Evolutionary conservation across 2,113 vertebrate genomes (phyloP).

Genomic region (Siniperca chuatsi): DNA sequence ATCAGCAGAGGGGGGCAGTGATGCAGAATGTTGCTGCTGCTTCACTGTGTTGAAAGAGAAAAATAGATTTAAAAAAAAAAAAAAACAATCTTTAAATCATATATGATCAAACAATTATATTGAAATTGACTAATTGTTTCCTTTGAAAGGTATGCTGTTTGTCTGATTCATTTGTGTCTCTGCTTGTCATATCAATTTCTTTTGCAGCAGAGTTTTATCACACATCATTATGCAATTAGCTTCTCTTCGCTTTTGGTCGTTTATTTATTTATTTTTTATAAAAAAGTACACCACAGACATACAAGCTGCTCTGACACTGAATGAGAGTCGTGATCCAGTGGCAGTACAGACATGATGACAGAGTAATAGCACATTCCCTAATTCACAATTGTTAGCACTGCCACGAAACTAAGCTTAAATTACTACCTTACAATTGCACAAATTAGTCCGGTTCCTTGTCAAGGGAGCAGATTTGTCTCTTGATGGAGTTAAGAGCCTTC

Average conservation of each 20-base stretch:
- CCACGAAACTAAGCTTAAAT: slow-evolving; percentile 2
- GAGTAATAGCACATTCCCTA: background rate
- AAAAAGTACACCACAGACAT: background rate
- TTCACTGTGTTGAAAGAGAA: background rate
- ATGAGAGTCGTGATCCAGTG: background rate
- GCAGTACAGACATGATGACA: background rate
- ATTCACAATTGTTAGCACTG: slow-evolving; percentile 10
- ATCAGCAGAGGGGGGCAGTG: background rate
- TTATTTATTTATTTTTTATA: too few relatives aligned
- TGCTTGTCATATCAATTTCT: background rate
- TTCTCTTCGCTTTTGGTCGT: background rate
- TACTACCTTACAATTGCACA: slow-evolving; percentile 1
- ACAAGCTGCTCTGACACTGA: background rate
- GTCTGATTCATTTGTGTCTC: background rate
- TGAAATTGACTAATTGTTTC: too few relatives aligned
- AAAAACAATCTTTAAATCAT: background rate
- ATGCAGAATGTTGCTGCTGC: too few relatives aligned
- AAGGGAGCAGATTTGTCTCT: background rate
- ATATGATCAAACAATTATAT: too few relatives aligned
- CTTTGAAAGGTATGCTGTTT: too few relatives aligned
- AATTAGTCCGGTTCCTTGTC: background rate
- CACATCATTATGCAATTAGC: background rate
- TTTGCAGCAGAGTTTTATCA: background rate
- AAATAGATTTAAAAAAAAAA: background rate
- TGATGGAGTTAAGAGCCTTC: background rate